phyloP scores from a whole-genome alignment of 2,888 invertebrate genomes.

The Epirrhoe tristata region DNA sequence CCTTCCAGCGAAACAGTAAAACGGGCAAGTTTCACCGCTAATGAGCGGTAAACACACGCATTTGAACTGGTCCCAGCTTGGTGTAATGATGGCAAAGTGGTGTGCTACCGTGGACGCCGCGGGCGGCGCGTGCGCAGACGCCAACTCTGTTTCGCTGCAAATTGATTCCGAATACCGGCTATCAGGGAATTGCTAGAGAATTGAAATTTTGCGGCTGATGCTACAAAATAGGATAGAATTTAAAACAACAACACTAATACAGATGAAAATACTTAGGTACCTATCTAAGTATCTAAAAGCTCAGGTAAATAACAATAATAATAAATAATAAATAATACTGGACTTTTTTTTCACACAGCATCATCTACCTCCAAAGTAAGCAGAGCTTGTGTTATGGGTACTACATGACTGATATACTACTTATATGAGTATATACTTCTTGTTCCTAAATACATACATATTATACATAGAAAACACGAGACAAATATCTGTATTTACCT shows the following conservation, averaged over 20 bases:
- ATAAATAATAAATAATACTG: no score
- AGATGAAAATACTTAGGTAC: no score
- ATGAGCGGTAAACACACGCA: constrained; percentile 62
- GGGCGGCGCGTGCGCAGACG: constrained; percentile 31
- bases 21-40: constrained; percentile 68
- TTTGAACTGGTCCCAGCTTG: constrained; percentile 23
- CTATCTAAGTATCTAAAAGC: no score
- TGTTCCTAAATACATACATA: no score
- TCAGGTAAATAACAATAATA: no score
- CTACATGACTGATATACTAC: no score
- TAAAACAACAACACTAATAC: neutral
- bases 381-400: no score
- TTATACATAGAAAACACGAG: no score
- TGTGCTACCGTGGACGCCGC: constrained; percentile 36
- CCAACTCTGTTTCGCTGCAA: constrained; percentile 25
- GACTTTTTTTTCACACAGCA: no score
- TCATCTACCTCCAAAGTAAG: no score
- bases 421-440: no score
- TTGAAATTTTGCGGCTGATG: neutral
- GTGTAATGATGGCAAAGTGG: constrained; percentile 33
- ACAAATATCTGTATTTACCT: no score
- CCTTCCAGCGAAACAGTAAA: constrained; percentile 46
- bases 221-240: neutral
- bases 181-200: constrained; percentile 7
- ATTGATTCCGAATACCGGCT: constrained; percentile 38